Base-by-base conservation (phyloP, 92 coral and sea anemone species). In the Palythoa caribaeorum region DNA sequence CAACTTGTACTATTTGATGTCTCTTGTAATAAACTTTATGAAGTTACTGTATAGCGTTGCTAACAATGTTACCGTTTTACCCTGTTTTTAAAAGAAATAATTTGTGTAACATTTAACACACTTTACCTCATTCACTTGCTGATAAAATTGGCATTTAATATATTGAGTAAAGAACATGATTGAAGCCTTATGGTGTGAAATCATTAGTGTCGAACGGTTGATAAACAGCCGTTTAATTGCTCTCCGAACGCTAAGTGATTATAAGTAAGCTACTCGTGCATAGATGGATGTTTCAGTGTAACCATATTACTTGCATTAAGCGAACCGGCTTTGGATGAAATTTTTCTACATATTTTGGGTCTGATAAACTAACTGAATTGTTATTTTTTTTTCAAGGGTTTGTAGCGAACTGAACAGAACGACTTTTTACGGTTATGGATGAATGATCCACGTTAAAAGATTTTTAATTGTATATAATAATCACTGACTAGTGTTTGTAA, bases 401-500 rank as follows among this genome's bases (percentile, higher is more conserved):
- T 55, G 35, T 48, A 62, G 60, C 13, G 10, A 81, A 20, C 28
- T 19, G 44, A n/a, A 40, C 0, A 44, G 13, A 66, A 35, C 9
- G 36, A 6, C 10, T 63, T 51, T 80, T 16, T 19, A 28, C 47
- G 35, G 38, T 13, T 21, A 66, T 21, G 55, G 76, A 40, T 21
- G 59, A 44, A 21, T 76, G 55, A 66, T 68, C 76, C 11, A 44
- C 1, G 0, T 71, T 4, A 79, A 44, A 79, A 3, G 9, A 11
- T 81, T 47, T 21, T 1, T 44, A 62, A 79, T 79, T 65, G 63
- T 81, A 20, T 81, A 36, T 12, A 66, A 66, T 65, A 66, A 81
- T 66, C 75, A 70, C 47, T 81, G 75, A 14, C 74, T 47, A 65
- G 28, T 81, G 11, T 66, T 16, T 65, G 75, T 36, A 65, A 81